A percentile compares a stretch with the other conserved stretches of the same genome.
phyloP scores from a whole-genome alignment of 2,113 vertebrate genomes.

The zebrafish (Danio rerio) region GRCz12tu NC_133198.1:34562501-34563000 shows the following conservation, averaged over 20 bases:
- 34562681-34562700: conserved; percentile 91
- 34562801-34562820: conserved; percentile 90
- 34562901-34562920: conserved; percentile 71
- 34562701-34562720: conserved; percentile 88
- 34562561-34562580: conserved; percentile 88
- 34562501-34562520: conserved; percentile 82
- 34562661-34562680: conserved; percentile 90
- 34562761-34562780: conserved; percentile 86
- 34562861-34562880: conserved; percentile 86
- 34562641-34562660: conserved; percentile 92
- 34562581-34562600: conserved; percentile 90
- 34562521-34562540: conserved; percentile 83
- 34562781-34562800: conserved; percentile 85
- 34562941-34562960: conserved; percentile 80
- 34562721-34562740: conserved; percentile 94
- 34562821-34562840: conserved; percentile 85
- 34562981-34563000: conserved; percentile 87
- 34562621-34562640: conserved; percentile 87
- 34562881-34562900: conserved; percentile 63
- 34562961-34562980: conserved; percentile 92
- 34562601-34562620: conserved; percentile 88
- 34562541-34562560: conserved; percentile 82
- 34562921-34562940: conserved; percentile 83
- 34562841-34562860: conserved; percentile 87
- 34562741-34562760: conserved; percentile 94